Base-by-base conservation (phyloP, 2,888 invertebrate genomes). In the Pogonocherus hispidulus region DNA sequence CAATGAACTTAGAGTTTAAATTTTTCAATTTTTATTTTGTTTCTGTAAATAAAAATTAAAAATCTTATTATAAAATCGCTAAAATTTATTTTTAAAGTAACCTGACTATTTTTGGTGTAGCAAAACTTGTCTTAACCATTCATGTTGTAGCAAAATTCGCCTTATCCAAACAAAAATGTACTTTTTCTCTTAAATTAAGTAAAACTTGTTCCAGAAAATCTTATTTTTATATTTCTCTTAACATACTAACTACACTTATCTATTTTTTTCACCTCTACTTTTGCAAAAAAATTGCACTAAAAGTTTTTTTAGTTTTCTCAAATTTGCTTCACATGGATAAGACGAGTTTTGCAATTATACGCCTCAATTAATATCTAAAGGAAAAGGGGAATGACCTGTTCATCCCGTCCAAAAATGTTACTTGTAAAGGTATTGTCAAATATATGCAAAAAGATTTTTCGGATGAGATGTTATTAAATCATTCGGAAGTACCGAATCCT, bases 391-490 rank as follows among this genome's bases (percentile, higher is more conserved):
- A 35, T 44, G 37, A 57, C 1, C 11, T 57, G 6, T 57, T 57
- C 19, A 57, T 57, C 16, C 57, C 57, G 16, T 11, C 9, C 11
- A 57, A 57, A 57, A 41, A 57, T 44, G 23, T 57, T 1, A 44
- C 57, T 19, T 57, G 57, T 44, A 57, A 44, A 20, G 44, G 57
- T 19, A 57, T 57, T 4, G 57, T 57, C 9, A 57, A 35, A 56
- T 27, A 35, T 16, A 56, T 27, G 3, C 9, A 32, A 6, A 32
- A 1, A 32, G 11, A 11, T 32, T 9, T 2, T 6, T 32, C 32
- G 11, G 20, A 56, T 32, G n/a, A 20, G 32, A 37, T 37, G 37
- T 6, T 56, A 2, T 18, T 16, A 20, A 37, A 16, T 18, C 35
- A 18, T 14, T 35, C 56, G 9, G 18, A 44, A 37, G 44, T 16